A percentile compares a stretch with the other conserved stretches of the same genome.
Evolutionary conservation across 1,140 invertebrate genomes (phyloP).

Genomic region (Triops cancriformis): DNA sequence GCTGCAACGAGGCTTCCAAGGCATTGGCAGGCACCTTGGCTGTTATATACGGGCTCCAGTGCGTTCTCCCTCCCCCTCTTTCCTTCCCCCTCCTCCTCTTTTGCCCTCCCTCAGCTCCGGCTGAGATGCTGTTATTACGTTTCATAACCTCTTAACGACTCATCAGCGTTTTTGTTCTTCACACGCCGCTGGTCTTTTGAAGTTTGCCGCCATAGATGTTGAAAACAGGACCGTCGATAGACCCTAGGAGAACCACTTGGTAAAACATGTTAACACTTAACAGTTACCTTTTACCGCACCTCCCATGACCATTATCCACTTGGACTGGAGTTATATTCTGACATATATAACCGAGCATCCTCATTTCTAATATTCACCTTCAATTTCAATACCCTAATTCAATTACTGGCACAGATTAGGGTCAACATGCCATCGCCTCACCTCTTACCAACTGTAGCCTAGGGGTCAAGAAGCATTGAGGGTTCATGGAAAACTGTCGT

Average conservation of each 20-base stretch:
- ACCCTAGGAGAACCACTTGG: background rate
- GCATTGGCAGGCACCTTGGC: background rate
- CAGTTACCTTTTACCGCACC: background rate
- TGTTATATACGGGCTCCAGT: background rate
- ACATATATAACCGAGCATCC: background rate
- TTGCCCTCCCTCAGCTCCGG: background rate
- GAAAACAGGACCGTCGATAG: background rate
- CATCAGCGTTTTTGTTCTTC: conserved; percentile 13
- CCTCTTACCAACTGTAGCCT: background rate
- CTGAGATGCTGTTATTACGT: conserved; percentile 13
- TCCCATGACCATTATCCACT: background rate
- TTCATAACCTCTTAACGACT: conserved; percentile 14
- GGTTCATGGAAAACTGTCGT: too few species aligned
- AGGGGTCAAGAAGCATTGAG: background rate
- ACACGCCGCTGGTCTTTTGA: background rate
- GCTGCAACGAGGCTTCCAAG: background rate
- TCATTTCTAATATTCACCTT: background rate
- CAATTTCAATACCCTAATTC: background rate
- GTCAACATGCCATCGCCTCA: background rate
- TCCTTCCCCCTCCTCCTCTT: background rate
- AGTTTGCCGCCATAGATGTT: background rate
- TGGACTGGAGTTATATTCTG: background rate
- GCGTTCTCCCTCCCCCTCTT: background rate
- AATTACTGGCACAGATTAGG: background rate
- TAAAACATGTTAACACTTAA: conserved; percentile 14